Conservation (phyloP, 2,797 vertebrate species). For the Salmo trutta region DNA sequence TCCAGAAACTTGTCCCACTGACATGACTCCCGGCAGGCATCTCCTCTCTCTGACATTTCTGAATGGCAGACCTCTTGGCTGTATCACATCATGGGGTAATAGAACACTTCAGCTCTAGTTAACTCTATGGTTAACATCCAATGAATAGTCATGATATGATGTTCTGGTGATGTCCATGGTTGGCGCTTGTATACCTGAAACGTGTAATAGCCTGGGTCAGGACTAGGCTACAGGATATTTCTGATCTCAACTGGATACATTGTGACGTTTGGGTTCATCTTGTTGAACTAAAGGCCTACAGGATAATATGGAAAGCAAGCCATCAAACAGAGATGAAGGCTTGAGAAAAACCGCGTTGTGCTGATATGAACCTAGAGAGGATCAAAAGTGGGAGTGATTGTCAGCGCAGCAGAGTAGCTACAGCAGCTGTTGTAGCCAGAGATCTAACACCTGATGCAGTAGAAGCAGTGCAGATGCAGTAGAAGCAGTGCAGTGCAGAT, state of each 20-base stretch:
- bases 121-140: background rate
- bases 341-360: background rate
- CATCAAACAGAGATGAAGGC: background rate
- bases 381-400: background rate
- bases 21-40: conserved; percentile 52
- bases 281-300: background rate
- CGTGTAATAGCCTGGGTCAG: background rate
- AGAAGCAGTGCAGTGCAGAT: too few species aligned
- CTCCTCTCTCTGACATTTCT: conserved; percentile 59
- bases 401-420: background rate
- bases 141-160: background rate
- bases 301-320: background rate
- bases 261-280: background rate
- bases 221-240: background rate
- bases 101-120: background rate
- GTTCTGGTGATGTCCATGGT: background rate
- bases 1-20: conserved; percentile 72
- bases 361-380: conserved; percentile 1
- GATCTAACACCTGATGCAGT: background rate
- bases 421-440: background rate
- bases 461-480: conserved; percentile 8
- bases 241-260: background rate
- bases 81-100: conserved; percentile 25
- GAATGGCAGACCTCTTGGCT: conserved; percentile 53
- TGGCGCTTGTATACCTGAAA: background rate